Conservation (phyloP, 2,113 vertebrate genomes). For the Oxygymnocypris stewartii region DNA sequence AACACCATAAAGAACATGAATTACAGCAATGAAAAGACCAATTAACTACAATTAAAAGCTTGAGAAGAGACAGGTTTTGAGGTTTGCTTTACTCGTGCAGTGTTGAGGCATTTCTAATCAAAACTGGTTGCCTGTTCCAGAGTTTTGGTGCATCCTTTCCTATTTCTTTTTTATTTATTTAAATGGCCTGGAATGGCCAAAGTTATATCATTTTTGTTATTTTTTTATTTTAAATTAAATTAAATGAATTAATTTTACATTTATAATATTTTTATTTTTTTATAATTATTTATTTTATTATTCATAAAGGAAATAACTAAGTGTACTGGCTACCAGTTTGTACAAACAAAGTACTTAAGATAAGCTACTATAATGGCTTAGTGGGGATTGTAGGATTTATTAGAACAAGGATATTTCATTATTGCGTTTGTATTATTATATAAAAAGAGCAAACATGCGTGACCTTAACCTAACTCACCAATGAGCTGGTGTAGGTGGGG, state of each 20-base stretch:
- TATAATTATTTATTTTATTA: neutral
- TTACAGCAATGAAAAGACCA: no score
- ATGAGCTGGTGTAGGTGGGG: conserved; percentile 94
- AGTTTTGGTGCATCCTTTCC: neutral
- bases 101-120: no score
- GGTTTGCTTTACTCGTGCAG: no score
- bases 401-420: neutral
- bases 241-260: neutral
- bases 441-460: neutral
- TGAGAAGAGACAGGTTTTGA: no score
- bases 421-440: neutral
- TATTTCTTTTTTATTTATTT: neutral
- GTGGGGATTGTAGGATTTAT: neutral
- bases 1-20: no score
- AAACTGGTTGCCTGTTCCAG: no score
- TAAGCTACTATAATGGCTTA: neutral
- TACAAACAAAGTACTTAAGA: neutral
- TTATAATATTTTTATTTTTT: neutral
- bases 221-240: neutral
- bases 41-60: no score
- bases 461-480: conserved; percentile 69
- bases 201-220: neutral
- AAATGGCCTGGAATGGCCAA: neutral
- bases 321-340: neutral
- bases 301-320: neutral